phyloP scores from a whole-genome alignment of 2,113 vertebrate species.

The Heterocephalus glaber region DNA sequence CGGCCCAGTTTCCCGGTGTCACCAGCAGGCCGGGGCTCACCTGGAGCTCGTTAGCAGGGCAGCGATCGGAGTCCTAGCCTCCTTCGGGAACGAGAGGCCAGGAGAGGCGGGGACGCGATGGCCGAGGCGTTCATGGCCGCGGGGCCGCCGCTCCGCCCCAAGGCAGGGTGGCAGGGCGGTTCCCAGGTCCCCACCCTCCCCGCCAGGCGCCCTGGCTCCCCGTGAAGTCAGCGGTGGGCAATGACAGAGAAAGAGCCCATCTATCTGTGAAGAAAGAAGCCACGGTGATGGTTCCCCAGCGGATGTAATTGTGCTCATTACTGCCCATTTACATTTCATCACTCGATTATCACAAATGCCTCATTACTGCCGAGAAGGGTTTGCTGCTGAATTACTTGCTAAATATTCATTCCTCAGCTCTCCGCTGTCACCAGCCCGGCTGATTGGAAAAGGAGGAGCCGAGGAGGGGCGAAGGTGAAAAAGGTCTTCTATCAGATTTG shows the following conservation, averaged over 20 bases:
- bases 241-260: slow-evolving; percentile 87
- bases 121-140: slow-evolving; percentile 36
- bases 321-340: slow-evolving; percentile 97
- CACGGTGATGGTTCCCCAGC: slow-evolving; percentile 88
- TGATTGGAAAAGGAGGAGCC: slow-evolving; percentile 57
- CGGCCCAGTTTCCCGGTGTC: slow-evolving; percentile 87
- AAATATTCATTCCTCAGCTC: slow-evolving; percentile 86
- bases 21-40: slow-evolving; percentile 90
- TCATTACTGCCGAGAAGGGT: slow-evolving; percentile 89
- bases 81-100: slow-evolving; percentile 82
- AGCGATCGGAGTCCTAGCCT: slow-evolving; percentile 91
- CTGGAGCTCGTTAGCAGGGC: slow-evolving; percentile 93
- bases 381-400: slow-evolving; percentile 83
- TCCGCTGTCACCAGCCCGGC: slow-evolving; percentile 78
- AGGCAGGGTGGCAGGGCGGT: not conserved
- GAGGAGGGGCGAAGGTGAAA: slow-evolving; percentile 80
- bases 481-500: slow-evolving; percentile 90
- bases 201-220: not conserved
- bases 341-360: slow-evolving; percentile 92
- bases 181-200: not conserved
- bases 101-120: slow-evolving; percentile 68
- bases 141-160: slow-evolving; percentile 17
- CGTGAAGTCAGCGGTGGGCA: slow-evolving; percentile 75
- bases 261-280: slow-evolving; percentile 88
- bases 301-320: slow-evolving; percentile 94